phyloP scores from a whole-genome alignment of 2,113 vertebrate species.

The Dasyornis broadbenti region DNA sequence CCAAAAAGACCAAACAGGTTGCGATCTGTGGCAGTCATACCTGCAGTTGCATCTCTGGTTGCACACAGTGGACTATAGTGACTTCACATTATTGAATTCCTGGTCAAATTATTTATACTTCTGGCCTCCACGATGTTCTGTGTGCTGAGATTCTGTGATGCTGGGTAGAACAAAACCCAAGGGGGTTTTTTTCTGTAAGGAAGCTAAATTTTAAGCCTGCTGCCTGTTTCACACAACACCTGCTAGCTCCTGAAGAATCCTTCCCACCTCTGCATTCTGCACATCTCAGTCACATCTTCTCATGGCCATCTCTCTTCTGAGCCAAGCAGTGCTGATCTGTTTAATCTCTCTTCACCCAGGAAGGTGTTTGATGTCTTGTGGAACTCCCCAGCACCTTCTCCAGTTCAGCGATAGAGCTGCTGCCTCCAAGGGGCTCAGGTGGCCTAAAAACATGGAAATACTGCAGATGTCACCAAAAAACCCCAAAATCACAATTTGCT shows the following conservation, averaged over 20 bases:
- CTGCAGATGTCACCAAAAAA: not conserved
- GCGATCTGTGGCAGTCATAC: fast-evolving
- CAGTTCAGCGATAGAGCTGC: not conserved
- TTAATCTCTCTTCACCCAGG: not conserved
- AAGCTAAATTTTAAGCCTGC: not conserved
- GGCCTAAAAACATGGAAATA: not conserved
- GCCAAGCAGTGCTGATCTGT: not conserved
- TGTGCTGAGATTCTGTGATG: not conserved
- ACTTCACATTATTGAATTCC: not conserved
- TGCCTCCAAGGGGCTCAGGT: not conserved
- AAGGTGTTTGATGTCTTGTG: not conserved
- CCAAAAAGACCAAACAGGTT: too few relatives aligned
- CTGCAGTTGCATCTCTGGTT: not conserved
- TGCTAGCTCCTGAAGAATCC: not conserved
- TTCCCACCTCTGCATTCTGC: not conserved
- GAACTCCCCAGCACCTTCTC: not conserved
- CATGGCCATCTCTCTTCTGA: not conserved
- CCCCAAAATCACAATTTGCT: fast-evolving
- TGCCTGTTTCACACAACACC: not conserved
- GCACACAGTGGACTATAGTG: not conserved
- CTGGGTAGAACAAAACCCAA: not conserved
- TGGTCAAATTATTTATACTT: not conserved
- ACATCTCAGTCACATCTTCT: not conserved
- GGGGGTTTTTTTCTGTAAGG: not conserved
- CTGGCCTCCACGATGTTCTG: not conserved